A percentile compares a stretch with the other conserved stretches of the same genome.
Evolutionary conservation across 2,888 invertebrate genomes (phyloP).

Genomic region (Stenichneumon culpator): DNA sequence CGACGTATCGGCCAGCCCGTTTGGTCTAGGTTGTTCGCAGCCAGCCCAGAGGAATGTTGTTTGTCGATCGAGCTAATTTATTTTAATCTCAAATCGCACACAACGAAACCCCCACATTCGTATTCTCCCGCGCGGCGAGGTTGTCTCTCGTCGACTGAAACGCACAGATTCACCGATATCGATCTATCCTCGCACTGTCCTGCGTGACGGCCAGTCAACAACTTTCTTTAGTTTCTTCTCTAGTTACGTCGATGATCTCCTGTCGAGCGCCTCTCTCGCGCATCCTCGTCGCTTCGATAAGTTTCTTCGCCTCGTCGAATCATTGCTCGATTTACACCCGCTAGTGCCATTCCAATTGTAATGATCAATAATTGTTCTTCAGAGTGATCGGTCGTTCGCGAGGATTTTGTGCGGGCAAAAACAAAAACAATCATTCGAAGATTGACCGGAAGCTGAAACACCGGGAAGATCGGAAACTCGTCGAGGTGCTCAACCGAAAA

Average conservation of each 20-base stretch:
- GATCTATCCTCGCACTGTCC: slow-evolving; percentile 3
- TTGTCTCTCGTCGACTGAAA: slow-evolving; percentile 32
- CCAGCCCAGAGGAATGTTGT: slow-evolving; percentile 62
- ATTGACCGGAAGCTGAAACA: not conserved
- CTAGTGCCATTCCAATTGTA: not conserved
- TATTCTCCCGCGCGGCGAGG: slow-evolving; percentile 53
- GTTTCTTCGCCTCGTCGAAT: slow-evolving; percentile 9
- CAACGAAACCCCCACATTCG: slow-evolving; percentile 49
- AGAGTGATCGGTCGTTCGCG: not conserved
- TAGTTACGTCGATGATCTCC: not conserved
- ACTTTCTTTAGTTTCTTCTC: slow-evolving; percentile 9
- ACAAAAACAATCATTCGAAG: not conserved
- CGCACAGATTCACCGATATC: not conserved
- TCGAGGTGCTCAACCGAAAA: not conserved
- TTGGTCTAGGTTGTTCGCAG: slow-evolving; percentile 22
- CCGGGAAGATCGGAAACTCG: not conserved
- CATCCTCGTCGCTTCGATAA: slow-evolving; percentile 6
- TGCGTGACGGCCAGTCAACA: not conserved
- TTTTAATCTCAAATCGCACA: slow-evolving; percentile 68
- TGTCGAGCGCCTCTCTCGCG: not conserved
- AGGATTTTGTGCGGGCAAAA: not conserved
- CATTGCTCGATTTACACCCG: slow-evolving; percentile 8
- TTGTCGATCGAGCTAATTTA: slow-evolving; percentile 68
- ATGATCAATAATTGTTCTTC: not conserved
- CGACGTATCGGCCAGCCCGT: not conserved